phyloP scores from a whole-genome alignment of 2,113 vertebrate genomes.

The Chionomys nivalis region DNA sequence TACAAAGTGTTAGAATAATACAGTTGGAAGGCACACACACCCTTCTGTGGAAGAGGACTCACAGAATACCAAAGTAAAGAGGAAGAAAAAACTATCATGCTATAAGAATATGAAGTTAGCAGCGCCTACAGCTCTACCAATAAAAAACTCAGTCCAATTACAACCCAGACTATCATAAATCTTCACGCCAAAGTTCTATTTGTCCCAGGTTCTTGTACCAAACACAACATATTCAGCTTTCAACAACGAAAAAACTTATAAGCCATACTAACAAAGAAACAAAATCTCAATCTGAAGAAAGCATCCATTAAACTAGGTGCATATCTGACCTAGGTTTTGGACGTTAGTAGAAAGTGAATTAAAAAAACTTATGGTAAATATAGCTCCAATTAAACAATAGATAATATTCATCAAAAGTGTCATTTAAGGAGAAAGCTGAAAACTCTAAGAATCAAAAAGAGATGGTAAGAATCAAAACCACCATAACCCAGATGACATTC shows the following conservation, averaged over 20 bases:
- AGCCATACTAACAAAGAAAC: background rate
- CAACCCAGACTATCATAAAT: background rate
- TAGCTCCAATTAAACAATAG: background rate
- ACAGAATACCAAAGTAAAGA: background rate
- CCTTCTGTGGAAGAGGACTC: background rate
- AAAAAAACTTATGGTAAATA: background rate
- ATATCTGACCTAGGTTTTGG: background rate
- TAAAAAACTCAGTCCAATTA: background rate
- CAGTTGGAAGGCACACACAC: background rate
- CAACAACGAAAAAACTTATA: background rate
- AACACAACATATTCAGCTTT: background rate
- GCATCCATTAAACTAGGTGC: background rate
- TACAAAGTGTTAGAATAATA: background rate
- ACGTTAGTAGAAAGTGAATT: background rate
- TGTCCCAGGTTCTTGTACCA: background rate
- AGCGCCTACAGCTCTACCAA: background rate
- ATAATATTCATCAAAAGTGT: background rate
- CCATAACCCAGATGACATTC: background rate
- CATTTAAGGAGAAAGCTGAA: background rate
- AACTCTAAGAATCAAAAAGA: background rate
- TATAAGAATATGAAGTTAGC: background rate
- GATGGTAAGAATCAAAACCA: background rate
- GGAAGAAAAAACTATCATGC: no score
- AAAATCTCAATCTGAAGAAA: background rate
- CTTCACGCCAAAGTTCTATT: background rate